Base-by-base conservation (phyloP, 2,888 invertebrate species). In the Caenorhabditis afra region DNA sequence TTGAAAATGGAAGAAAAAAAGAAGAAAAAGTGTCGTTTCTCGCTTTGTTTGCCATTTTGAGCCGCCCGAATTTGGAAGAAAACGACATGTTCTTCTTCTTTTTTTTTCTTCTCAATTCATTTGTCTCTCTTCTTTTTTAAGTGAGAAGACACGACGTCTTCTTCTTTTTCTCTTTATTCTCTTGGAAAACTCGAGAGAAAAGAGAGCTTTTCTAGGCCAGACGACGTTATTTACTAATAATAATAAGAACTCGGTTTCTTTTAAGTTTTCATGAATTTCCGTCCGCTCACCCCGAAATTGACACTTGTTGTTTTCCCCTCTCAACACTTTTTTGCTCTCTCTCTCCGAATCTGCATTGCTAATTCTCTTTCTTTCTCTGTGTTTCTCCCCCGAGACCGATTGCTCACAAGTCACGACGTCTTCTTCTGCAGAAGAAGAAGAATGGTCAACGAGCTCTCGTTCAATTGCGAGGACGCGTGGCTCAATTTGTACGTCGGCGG, bases 401-500 rank as follows among this genome's bases (percentile, higher is more conserved):
- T 4, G 14, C 39, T 49, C 23, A 16, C 20, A 7, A n/a, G n/a
- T n/a, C n/a, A n/a, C 35, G 20, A 49, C 29, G n/a, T 49, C 22
- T 57, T 57, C 35, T 49, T n/a, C 44, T 58, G n/a, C n/a, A n/a
- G n/a, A n/a, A n/a, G n/a, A n/a, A n/a, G n/a, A n/a, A n/a, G n/a
- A 66, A 79, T 79, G 79, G 73, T 67, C 57, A 49, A 65, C 39
- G 79, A 79, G 50, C 16, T 79, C 10, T 68, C 79, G 39, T 81
- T 83, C 73, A 81, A 81, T 49, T 79, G 68, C 16, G 81, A 83
- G 41, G 68, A 81, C 58, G 76, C 76, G 10, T 83, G 83, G 83
- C 44, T 83, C 39, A 83, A 83, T 41, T 61, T 83, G 5, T 83
- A 79, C 62, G 83, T 83, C 18, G 80, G 81, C 10, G 83, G 83